Evolutionary conservation across 2,113 vertebrate species (phyloP), one percentile per base, ranked within the genome.

Genomic region (Charina bottae): DNA sequence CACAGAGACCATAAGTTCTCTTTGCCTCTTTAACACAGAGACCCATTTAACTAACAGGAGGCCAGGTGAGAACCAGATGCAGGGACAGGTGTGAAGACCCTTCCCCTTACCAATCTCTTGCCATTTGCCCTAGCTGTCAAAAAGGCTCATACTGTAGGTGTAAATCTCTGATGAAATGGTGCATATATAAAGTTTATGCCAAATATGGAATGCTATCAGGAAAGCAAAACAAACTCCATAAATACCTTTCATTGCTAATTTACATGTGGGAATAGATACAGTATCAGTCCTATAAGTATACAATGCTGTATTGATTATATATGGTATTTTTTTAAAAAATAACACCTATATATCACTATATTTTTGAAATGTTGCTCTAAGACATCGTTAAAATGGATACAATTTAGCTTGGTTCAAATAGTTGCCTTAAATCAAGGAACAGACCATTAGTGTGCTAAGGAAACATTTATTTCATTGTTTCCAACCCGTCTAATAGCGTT

Each of bases 321-420:
- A 19, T 55, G 21, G 58, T 90, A 42, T 94, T 15, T 10, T 24
- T 46, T 46, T 21, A 3, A 91, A 19, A 24, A 46, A 78, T n/a
- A 46, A 21, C 6, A 42, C 15, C 68, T 33, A 2, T 72, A 37
- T 72, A 33, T 33, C n/a, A 37, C 68, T 72, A 33, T 37, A 55
- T 87, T 86, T 46, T 56, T 28, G 49, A 83, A 92, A 33, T 28
- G 54, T 58, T 46, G 19, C 12, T 89, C 19, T 6, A 6, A 83
- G 12, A 83, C 19, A 90, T 90, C 53, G 56, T 58, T 83, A 37
- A 89, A 72, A 42, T 83, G 89, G 54, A 37, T 24, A 24, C n/a
- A 92, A 92, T 87, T 95, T 56, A 88, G 13, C 49, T 94, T 59
- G 62, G 55, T 89, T 54, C 85, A 87, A 94, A 12, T 10, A 89